Conservation (phyloP, 2,888 invertebrate genomes). For the Tachystola acroxantha region DNA sequence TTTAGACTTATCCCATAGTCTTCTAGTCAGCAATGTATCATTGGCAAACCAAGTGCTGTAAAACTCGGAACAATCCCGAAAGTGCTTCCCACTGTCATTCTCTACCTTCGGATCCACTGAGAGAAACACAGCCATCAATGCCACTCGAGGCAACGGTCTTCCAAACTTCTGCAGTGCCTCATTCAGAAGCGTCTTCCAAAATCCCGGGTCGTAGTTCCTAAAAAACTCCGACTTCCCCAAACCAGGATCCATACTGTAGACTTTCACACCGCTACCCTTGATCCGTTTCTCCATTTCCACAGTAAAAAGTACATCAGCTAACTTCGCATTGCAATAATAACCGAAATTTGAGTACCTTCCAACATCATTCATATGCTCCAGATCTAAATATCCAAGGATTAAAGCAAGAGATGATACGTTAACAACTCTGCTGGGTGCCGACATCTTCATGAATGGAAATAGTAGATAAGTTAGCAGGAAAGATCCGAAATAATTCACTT, state of each 20-base stretch:
- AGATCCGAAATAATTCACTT: conserved; percentile 66
- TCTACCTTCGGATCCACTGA: conserved; percentile 41
- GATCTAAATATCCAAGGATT: conserved; percentile 82
- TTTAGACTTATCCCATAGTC: conserved; percentile 47
- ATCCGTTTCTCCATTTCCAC: conserved; percentile 72
- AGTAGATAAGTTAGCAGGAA: conserved; percentile 52
- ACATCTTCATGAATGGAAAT: conserved; percentile 41
- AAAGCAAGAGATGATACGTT: conserved; percentile 76
- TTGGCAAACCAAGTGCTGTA: conserved; percentile 61
- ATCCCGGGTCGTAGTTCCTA: conserved; percentile 59
- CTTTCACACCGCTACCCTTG: conserved; percentile 78
- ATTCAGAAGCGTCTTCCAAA: conserved; percentile 29
- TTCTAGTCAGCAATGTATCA: conserved; percentile 31
- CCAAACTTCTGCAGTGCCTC: conserved; percentile 33
- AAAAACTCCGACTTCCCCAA: conserved; percentile 88
- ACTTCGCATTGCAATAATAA: conserved; percentile 71
- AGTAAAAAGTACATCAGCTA: conserved; percentile 44
- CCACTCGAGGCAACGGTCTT: conserved; percentile 36
- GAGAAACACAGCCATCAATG: conserved; percentile 48
- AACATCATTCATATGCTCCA: conserved; percentile 85
- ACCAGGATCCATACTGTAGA: conserved; percentile 91
- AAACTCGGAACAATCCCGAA: conserved; percentile 47
- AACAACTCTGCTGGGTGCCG: conserved; percentile 51
- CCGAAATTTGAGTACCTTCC: conserved; percentile 78
- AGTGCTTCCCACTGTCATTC: conserved; percentile 47